Evolutionary conservation across 2,113 vertebrate genomes (phyloP).

Genomic region (Leptocoma aspasia): DNA sequence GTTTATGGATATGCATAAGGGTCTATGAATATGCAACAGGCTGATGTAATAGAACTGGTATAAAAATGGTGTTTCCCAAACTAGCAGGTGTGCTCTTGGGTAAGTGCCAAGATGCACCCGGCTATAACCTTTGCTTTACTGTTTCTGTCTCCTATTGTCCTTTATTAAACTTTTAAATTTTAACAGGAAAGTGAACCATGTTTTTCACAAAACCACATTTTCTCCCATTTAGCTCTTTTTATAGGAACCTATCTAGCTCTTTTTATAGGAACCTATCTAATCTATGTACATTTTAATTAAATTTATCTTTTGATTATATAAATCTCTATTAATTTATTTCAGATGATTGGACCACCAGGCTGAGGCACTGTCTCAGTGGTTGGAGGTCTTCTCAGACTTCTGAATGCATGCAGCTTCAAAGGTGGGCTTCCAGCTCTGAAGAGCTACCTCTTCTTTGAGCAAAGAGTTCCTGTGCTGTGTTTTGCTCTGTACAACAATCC

Average conservation of each 20-base stretch:
- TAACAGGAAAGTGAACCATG: too few species aligned
- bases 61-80: too few species aligned
- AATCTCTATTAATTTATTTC: not conserved
- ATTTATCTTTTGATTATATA: not conserved
- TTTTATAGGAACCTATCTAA: not conserved
- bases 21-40: too few species aligned
- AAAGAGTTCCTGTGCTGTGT: not conserved
- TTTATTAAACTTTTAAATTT: too few species aligned
- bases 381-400: not conserved
- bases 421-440: not conserved
- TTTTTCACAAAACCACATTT: not conserved
- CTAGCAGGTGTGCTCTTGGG: too few species aligned
- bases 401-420: not conserved
- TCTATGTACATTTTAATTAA: not conserved
- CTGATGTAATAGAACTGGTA: too few species aligned
- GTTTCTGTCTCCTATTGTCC: too few species aligned
- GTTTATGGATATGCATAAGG: too few species aligned
- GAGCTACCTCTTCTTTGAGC: not conserved
- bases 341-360: not conserved
- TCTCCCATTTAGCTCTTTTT: not conserved
- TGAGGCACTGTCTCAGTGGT: rapidly evolving
- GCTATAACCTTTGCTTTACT: too few species aligned
- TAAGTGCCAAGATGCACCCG: too few species aligned
- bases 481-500: not conserved
- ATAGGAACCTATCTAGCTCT: not conserved